Evolutionary conservation across 2,113 vertebrate genomes (phyloP).

Genomic region (Bombycilla garrulus): DNA sequence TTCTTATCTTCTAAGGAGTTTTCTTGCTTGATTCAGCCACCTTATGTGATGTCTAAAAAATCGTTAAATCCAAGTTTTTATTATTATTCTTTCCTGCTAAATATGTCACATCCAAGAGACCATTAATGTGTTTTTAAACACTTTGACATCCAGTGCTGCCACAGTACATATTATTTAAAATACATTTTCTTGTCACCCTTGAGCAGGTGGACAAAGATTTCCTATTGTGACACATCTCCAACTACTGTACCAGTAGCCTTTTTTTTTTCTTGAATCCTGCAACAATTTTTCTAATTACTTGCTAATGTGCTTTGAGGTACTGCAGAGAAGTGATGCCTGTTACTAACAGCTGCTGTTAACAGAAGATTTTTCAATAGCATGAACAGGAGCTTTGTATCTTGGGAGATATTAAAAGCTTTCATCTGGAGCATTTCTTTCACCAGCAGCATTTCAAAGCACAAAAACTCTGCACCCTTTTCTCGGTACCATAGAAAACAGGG

Average conservation of each 20-base stretch:
- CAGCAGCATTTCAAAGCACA: background rate
- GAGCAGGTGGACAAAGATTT: background rate
- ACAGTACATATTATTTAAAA: background rate
- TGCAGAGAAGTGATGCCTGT: background rate
- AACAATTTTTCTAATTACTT: background rate
- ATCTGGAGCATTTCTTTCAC: background rate
- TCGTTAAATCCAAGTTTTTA: background rate
- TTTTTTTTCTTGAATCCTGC: background rate
- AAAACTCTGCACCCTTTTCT: background rate
- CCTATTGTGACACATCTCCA: background rate
- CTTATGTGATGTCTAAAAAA: background rate
- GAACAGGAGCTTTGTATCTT: background rate
- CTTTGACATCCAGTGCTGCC: background rate
- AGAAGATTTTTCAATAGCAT: background rate
- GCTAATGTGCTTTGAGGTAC: background rate
- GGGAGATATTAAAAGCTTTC: background rate
- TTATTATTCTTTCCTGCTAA: background rate
- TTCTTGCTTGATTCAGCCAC: background rate
- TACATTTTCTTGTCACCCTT: background rate
- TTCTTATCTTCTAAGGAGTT: background rate
- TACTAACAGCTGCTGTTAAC: background rate
- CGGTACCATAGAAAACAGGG: fast-evolving
- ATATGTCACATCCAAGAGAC: background rate
- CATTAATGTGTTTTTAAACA: background rate
- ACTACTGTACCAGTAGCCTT: background rate